These are phyloP conservation scores for Pedetes capensis DNA, from an alignment of 2,113 vertebrate species.

Conservation along the genomic window DNA sequence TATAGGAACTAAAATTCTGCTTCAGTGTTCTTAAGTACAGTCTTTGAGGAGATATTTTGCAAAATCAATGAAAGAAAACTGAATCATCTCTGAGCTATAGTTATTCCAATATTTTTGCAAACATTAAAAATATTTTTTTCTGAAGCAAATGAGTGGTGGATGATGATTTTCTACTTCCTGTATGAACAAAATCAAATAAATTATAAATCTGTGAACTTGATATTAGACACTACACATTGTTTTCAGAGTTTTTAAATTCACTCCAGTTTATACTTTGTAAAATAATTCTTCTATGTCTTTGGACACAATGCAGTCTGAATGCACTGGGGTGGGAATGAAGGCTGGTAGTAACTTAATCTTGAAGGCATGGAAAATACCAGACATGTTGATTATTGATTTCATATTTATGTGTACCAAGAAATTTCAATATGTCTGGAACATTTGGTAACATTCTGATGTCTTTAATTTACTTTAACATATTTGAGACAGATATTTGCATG, in stretches of 20 bases:
- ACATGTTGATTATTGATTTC: background rate
- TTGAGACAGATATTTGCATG: background rate
- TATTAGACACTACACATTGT: background rate
- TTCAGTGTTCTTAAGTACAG: background rate
- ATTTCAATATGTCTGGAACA: background rate
- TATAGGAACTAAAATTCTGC: background rate
- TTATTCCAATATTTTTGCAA: background rate
- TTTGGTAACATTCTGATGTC: background rate
- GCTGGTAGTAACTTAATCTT: background rate
- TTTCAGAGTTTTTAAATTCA: background rate
- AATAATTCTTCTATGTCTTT: background rate
- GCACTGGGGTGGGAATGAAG: background rate
- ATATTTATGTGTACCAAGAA: background rate
- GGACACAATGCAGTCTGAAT: background rate
- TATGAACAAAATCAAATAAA: background rate
- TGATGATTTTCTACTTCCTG: background rate
- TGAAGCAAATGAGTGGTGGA: background rate
- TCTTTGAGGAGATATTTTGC: background rate
- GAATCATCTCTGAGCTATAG: background rate
- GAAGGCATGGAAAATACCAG: background rate
- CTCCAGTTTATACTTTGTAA: background rate
- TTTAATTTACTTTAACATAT: background rate
- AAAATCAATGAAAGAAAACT: background rate
- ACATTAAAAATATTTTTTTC: background rate
- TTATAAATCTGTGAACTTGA: background rate